These are phyloP conservation scores for Neomonachus schauinslandi DNA, from an alignment of 2,113 vertebrate genomes.

Conservation along the genomic window DNA sequence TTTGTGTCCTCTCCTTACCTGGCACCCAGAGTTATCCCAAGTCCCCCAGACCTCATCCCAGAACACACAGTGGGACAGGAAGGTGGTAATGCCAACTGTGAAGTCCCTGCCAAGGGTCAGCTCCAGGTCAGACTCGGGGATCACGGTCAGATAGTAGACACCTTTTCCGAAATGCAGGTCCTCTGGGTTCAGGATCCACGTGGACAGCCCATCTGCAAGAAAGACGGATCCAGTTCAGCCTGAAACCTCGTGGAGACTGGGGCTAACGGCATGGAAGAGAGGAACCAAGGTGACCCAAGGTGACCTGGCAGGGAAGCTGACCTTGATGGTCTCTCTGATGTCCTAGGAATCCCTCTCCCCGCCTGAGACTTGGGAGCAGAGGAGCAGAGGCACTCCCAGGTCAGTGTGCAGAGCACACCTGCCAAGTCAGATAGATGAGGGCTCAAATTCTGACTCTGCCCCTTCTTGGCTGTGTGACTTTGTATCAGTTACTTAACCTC, in stretches of 20 bases:
- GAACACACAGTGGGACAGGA: slow-evolving; percentile 93
- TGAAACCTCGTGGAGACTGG: background rate
- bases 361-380: background rate
- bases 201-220: slow-evolving; percentile 88
- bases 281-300: background rate
- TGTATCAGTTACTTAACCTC: background rate
- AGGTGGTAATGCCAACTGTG: slow-evolving; percentile 88
- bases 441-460: background rate
- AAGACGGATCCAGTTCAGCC: background rate
- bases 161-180: slow-evolving; percentile 88
- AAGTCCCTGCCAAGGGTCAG: slow-evolving; percentile 78
- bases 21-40: slow-evolving; percentile 93
- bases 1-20: slow-evolving; percentile 85
- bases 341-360: background rate
- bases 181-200: slow-evolving; percentile 92
- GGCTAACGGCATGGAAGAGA: background rate
- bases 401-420: background rate
- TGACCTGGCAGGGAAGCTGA: background rate
- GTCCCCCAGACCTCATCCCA: slow-evolving; percentile 90
- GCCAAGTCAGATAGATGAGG: background rate
- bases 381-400: background rate
- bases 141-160: slow-evolving; percentile 90
- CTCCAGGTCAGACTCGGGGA: slow-evolving; percentile 85
- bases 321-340: fast-evolving
- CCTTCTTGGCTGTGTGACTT: background rate